Conservation (phyloP, 2,797 vertebrate genomes). For the Meda fulgida region DNA sequence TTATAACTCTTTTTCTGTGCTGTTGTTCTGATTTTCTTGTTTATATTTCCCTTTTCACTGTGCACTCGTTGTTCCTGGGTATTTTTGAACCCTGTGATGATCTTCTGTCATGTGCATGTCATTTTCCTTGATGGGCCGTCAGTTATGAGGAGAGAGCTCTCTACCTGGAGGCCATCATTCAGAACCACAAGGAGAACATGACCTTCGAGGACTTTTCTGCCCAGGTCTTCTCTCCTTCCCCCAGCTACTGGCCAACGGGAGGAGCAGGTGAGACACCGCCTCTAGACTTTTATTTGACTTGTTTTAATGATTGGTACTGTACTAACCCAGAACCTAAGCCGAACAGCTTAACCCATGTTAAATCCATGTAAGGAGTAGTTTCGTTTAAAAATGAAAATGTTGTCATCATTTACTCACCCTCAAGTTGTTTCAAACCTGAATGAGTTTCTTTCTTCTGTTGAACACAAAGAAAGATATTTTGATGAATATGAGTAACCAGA, state of each 20-base stretch:
- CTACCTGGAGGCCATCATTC: constrained; percentile 97
- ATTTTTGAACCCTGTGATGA: background rate
- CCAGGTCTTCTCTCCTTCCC: constrained; percentile 95
- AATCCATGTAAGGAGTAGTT: background rate
- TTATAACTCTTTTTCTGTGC: background rate
- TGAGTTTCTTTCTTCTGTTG: no score
- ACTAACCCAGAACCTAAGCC: background rate
- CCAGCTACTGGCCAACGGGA: constrained; percentile 85
- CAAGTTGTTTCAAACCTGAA: no score
- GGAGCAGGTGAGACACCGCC: constrained; percentile 88
- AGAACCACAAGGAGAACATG: constrained; percentile 96
- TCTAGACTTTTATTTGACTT: constrained; percentile 19
- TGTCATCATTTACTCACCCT: no score
- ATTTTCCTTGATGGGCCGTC: constrained; percentile 28
- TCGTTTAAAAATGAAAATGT: no score
- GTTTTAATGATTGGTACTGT: background rate
- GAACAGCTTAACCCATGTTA: background rate
- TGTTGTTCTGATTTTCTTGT: background rate
- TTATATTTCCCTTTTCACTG: background rate
- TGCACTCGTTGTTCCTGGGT: background rate
- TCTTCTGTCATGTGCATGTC: background rate
- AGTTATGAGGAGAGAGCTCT: constrained; percentile 97
- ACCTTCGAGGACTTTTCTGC: constrained; percentile 97
- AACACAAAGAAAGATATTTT: no score
- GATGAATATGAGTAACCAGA: no score